Base-by-base conservation (phyloP, 1,140 invertebrate genomes). In the Heliothis virescens region DNA sequence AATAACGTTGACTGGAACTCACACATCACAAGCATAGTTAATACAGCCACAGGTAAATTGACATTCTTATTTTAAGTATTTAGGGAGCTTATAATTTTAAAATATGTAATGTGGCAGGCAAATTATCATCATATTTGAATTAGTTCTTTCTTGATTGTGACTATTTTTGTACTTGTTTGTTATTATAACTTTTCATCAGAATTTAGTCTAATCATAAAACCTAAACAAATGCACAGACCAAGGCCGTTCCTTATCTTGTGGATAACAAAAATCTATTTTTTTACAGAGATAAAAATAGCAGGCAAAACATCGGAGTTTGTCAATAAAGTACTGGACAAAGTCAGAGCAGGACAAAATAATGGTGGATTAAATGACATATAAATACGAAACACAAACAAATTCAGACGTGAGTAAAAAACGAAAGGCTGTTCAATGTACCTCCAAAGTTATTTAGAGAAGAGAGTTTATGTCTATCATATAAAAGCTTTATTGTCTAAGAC, bases 401-500 rank as follows among this genome's bases (percentile, higher is more conserved):
- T 85, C 84, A 86, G 83, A 88, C 86, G 86, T 88, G 83, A 88
- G 89, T 88, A 89, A 79, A 87, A 87, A 94, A 93, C 93, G 87
- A 93, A 94, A 94, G 93, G 93, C 93, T 94, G 93, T 94, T 92
- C 87, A 89, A 91, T 92, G 93, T 94, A 94, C 93, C 93, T 94
- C 93, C 93, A 94, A 94, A 93, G 92, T 92, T 93, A 93, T 90
- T 91, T 92, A 92, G 87, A 86, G 79, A 90, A 83, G 79, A 90
- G 83, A 90, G 67, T 88, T 89, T 91, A 89, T 90, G 80, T 89
- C 75, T 85, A 85, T 90, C 89, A 90, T 91, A 85, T 62, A 75
- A 72, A 91, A 88, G 84, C 85, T 91, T 89, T 87, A 90, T 91
- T 93, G 91, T 94, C 91, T 73, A 87, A 92, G 91, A 92, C 92